Conservation (phyloP, 1,140 invertebrate species). For the Eumeta japonica region DNA sequence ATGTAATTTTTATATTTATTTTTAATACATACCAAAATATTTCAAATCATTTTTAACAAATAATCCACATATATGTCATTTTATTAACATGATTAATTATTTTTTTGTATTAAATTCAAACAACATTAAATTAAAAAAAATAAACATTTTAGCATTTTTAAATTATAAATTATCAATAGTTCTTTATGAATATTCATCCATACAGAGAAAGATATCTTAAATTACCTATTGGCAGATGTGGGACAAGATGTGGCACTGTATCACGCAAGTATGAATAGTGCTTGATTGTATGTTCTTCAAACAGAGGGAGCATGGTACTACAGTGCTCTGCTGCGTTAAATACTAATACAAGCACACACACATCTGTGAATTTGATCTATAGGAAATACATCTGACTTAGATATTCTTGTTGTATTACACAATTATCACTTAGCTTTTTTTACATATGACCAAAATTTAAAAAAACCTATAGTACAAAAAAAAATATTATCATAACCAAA, state of each 20-base stretch:
- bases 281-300: conserved; percentile 86
- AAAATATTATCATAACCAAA: too few species aligned
- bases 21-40: background rate
- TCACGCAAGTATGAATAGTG: conserved; percentile 95
- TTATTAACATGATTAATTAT: too few species aligned
- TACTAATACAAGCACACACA: conserved; percentile 88
- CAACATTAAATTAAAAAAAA: background rate
- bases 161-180: too few species aligned
- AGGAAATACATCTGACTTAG: too few species aligned
- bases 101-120: background rate
- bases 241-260: conserved; percentile 90
- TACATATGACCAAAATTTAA: too few species aligned
- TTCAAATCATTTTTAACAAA: too few species aligned
- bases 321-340: conserved; percentile 91
- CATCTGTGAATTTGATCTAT: conserved; percentile 60
- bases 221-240: conserved; percentile 70
- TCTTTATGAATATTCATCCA: background rate
- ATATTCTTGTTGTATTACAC: too few species aligned
- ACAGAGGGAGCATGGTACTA: conserved; percentile 86
- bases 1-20: background rate
- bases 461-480: too few species aligned
- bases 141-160: too few species aligned
- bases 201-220: background rate
- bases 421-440: too few species aligned
- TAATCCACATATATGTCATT: too few species aligned